Evolutionary conservation across 2,888 invertebrate genomes (phyloP).

Genomic region (Mantis religiosa): DNA sequence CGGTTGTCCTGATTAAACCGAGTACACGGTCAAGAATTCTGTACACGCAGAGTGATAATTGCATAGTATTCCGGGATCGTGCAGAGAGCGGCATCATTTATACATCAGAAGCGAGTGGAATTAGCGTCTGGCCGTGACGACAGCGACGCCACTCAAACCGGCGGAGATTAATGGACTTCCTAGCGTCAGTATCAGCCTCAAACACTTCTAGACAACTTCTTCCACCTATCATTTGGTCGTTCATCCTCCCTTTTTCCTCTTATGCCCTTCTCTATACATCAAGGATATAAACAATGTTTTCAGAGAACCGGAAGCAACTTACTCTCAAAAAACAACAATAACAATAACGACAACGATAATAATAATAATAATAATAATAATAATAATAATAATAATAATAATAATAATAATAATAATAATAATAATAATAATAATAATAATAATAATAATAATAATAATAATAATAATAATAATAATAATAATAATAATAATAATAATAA

Average conservation of each 20-base stretch:
- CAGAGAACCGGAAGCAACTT: no score
- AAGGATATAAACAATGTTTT: no score
- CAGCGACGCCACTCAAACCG: not conserved
- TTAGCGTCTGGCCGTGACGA: not conserved
- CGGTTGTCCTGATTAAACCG: not conserved
- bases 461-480: not conserved
- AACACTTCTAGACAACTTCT: not conserved
- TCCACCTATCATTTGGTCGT: not conserved
- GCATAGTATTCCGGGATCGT: not conserved
- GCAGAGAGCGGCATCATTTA: not conserved
- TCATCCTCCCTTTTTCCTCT: not conserved
- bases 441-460: not conserved
- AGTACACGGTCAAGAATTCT: not conserved
- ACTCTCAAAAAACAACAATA: not conserved
- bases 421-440: not conserved
- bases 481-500: no score
- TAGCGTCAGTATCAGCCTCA: not conserved
- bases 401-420: not conserved
- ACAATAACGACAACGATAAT: no score
- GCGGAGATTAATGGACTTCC: not conserved
- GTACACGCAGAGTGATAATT: not conserved
- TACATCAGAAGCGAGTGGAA: not conserved
- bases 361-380: not conserved
- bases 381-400: not conserved
- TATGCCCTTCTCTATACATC: not conserved